A percentile compares a stretch with the other conserved stretches of the same genome.
Conservation (phyloP, 1,140 invertebrate genomes). For the Cepaea nemoralis region DNA sequence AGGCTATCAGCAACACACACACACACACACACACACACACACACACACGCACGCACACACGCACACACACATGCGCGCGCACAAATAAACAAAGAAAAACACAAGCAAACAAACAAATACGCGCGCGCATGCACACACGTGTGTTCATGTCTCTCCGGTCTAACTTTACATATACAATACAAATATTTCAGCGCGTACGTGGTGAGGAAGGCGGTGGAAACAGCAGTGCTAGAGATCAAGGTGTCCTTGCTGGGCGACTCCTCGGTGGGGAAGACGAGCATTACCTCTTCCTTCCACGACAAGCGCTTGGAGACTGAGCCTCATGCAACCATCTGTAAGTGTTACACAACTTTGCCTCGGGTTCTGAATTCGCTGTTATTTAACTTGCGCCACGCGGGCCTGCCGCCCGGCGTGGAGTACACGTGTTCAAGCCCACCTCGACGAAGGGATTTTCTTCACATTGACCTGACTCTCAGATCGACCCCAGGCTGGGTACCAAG, state of each 20-base stretch:
- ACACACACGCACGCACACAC: too few relatives aligned
- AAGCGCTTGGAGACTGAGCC: not conserved
- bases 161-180: too few relatives aligned
- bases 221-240: constrained; percentile 5
- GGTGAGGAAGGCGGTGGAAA: not conserved
- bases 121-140: too few relatives aligned
- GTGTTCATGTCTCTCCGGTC: too few relatives aligned
- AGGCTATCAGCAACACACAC: too few relatives aligned
- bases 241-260: constrained; percentile 7
- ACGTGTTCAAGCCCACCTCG: not conserved
- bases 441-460: too few relatives aligned
- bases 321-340: constrained; percentile 6
- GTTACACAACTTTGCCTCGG: not conserved
- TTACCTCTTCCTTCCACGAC: not conserved
- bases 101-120: too few relatives aligned
- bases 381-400: not conserved
- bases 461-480: too few relatives aligned
- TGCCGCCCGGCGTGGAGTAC: not conserved
- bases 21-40: too few relatives aligned
- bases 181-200: not conserved
- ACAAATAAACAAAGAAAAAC: too few relatives aligned
- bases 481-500: too few relatives aligned
- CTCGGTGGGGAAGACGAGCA: not conserved
- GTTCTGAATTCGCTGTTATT: not conserved
- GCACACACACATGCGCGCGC: too few relatives aligned